These are phyloP conservation scores for Anser cygnoides DNA, from an alignment of 2,113 vertebrate genomes.

Conservation along the genomic window DNA sequence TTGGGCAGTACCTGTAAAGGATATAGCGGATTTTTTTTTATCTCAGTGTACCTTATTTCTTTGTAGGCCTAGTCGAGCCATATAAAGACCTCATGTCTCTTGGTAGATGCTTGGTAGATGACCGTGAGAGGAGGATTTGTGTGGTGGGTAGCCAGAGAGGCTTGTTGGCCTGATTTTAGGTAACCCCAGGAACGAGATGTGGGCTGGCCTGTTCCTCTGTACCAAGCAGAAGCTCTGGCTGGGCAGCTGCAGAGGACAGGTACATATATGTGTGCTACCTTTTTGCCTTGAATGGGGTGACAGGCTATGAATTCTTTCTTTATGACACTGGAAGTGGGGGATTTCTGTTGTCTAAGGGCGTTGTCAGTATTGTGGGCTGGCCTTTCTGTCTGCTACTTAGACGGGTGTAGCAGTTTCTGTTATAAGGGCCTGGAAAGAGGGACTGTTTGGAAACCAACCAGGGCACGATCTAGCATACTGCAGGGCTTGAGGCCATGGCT, in stretches of 20 bases:
- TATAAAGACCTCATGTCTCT: not conserved
- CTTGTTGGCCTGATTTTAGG: not conserved
- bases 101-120: not conserved
- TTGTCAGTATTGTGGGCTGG: conserved; percentile 2
- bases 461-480: not conserved
- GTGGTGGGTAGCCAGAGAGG: accelerated
- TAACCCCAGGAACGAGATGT: not conserved
- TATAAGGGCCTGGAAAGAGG: conserved; percentile 17
- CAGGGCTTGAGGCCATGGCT: not conserved
- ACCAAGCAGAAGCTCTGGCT: not conserved
- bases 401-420: conserved; percentile 55
- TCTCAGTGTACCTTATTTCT: not conserved
- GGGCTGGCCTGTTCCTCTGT: not conserved
- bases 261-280: not conserved
- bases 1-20: not conserved
- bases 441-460: conserved; percentile 2
- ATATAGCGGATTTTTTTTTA: not conserved
- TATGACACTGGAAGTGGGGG: not conserved
- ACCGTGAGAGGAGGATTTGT: not conserved
- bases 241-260: not conserved
- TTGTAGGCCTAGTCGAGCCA: not conserved
- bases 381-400: conserved; percentile 8
- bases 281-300: not conserved
- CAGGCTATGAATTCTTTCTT: not conserved
- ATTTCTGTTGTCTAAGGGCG: not conserved